Evolutionary conservation across 2,888 invertebrate genomes (phyloP).

Genomic region (Acrobasis repandana): DNA sequence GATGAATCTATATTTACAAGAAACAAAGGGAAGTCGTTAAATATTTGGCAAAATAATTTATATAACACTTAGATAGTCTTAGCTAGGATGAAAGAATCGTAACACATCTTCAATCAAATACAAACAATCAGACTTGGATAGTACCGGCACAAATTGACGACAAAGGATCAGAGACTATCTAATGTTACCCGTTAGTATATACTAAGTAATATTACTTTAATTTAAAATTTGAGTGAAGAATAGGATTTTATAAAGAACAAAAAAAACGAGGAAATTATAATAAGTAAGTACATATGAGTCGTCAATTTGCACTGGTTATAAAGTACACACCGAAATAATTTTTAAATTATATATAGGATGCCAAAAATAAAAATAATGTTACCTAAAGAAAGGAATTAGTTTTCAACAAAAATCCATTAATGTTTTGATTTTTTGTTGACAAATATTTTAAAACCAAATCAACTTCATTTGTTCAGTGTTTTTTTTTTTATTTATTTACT

Average conservation of each 20-base stretch:
- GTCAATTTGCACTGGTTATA: constrained; percentile 3
- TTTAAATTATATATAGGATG: background rate
- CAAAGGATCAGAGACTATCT: background rate
- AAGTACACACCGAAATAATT: background rate
- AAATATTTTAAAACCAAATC: background rate
- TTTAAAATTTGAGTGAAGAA: background rate
- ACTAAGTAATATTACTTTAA: background rate
- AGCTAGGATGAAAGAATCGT: constrained; percentile 38
- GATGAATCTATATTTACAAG: constrained; percentile 71
- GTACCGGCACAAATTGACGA: background rate
- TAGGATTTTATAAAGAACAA: background rate
- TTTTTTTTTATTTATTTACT: background rate
- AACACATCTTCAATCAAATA: constrained; percentile 29
- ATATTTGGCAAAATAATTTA: constrained; percentile 79
- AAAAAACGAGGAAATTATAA: background rate
- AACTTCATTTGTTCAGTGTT: background rate
- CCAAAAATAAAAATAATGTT: constrained; percentile 6
- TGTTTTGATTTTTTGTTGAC: background rate
- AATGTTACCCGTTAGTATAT: background rate
- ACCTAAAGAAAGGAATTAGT: background rate
- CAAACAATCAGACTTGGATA: constrained; percentile 46
- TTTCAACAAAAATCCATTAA: background rate
- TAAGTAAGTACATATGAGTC: background rate
- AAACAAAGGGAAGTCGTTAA: constrained; percentile 53
- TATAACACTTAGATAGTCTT: constrained; percentile 41